Evolutionary conservation across 2,113 vertebrate species (phyloP).

Genomic region (Rallus limicola): DNA sequence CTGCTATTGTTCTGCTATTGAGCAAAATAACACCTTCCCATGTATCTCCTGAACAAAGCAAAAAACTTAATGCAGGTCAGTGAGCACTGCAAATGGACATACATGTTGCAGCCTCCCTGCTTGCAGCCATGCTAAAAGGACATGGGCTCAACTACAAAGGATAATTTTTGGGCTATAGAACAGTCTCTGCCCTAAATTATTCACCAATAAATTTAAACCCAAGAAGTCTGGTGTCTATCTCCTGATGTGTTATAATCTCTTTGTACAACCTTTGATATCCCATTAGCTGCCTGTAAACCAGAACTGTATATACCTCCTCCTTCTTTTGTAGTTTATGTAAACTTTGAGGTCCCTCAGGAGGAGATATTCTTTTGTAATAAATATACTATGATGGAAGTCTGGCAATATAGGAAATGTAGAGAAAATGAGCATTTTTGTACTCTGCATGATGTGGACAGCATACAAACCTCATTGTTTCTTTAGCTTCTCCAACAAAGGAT

Average conservation of each 20-base stretch:
- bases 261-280: not conserved
- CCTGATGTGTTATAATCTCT: not conserved
- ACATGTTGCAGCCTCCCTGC: not conserved
- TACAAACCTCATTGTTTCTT: not conserved
- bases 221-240: not conserved
- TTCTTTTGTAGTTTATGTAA: not conserved
- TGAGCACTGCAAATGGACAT: not conserved
- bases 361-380: not conserved
- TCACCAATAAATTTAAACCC: not conserved
- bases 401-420: not conserved
- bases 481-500: not conserved
- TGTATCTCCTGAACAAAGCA: not conserved
- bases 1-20: not conserved
- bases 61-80: not conserved
- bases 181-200: not conserved
- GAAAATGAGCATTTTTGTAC: not conserved
- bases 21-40: not conserved
- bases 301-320: not conserved
- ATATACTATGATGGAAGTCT: not conserved
- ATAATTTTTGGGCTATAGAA: not conserved
- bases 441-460: not conserved
- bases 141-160: fast-evolving
- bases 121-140: not conserved
- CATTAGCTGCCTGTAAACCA: not conserved
- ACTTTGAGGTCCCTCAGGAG: not conserved